Evolutionary conservation across 2,888 invertebrate species (phyloP).

Genomic region (Axea sp.): DNA sequence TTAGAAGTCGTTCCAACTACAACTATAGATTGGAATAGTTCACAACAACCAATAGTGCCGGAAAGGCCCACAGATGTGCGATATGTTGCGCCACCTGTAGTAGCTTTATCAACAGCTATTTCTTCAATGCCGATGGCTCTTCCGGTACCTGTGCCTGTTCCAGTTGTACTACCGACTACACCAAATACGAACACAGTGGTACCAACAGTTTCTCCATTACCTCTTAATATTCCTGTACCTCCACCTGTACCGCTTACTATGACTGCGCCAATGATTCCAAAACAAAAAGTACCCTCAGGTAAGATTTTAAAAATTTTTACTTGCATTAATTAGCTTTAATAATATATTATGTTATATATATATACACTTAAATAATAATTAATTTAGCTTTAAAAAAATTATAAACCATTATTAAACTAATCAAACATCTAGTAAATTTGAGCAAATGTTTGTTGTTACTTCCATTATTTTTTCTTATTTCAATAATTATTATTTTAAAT

Average conservation of each 20-base stretch:
- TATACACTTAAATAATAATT: too few relatives aligned
- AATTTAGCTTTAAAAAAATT: too few relatives aligned
- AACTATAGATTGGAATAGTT: slow-evolving; percentile 74
- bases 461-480: too few relatives aligned
- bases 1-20: slow-evolving; percentile 77
- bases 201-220: slow-evolving; percentile 63
- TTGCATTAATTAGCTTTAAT: too few relatives aligned
- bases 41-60: slow-evolving; percentile 12
- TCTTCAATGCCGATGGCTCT: slow-evolving; percentile 41
- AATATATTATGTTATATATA: too few relatives aligned
- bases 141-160: slow-evolving; percentile 67
- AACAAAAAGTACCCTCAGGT: slow-evolving; percentile 67
- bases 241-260: slow-evolving; percentile 63
- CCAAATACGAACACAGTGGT: slow-evolving; percentile 21
- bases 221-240: slow-evolving; percentile 65
- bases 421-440: too few relatives aligned
- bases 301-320: slow-evolving; percentile 24
- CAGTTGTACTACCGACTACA: slow-evolving; percentile 41
- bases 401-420: too few relatives aligned
- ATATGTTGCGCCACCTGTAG: slow-evolving; percentile 30
- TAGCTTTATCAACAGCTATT: slow-evolving; percentile 33
- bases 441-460: too few relatives aligned
- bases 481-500: too few relatives aligned
- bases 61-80: slow-evolving; percentile 20
- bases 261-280: slow-evolving; percentile 43